phyloP scores from a whole-genome alignment of 2,888 invertebrate species.

The Campoplex capitator region DNA sequence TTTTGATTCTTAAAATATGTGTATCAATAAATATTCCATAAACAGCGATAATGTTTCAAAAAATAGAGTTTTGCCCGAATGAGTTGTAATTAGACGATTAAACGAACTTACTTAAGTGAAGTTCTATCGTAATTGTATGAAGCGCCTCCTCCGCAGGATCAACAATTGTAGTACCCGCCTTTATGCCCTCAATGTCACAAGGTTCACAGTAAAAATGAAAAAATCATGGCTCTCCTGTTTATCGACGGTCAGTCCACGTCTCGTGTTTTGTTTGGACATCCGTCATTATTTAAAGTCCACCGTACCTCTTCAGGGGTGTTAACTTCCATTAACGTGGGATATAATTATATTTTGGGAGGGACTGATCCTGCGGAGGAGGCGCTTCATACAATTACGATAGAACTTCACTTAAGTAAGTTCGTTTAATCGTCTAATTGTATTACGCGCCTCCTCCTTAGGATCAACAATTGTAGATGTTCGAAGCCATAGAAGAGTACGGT shows the following conservation, averaged over 20 bases:
- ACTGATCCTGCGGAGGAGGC: conserved; percentile 38
- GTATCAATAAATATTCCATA: too few species aligned
- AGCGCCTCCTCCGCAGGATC: too few species aligned
- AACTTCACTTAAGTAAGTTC: conserved; percentile 26
- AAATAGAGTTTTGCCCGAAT: not conserved
- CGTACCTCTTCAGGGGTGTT: not conserved
- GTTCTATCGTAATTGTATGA: too few species aligned
- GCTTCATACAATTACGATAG: conserved; percentile 28
- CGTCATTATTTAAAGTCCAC: not conserved
- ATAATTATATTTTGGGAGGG: conserved; percentile 16
- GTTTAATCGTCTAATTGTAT: conserved; percentile 43
- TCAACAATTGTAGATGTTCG: conserved; percentile 34
- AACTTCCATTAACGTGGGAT: not conserved
- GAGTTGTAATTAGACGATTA: too few species aligned
- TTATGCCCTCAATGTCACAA: too few species aligned
- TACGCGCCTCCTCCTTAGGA: conserved; percentile 45
- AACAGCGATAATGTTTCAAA: not conserved
- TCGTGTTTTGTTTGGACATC: too few species aligned
- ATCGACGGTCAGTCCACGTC: too few species aligned
- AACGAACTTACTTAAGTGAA: too few species aligned
- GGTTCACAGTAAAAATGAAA: too few species aligned
- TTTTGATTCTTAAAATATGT: too few species aligned
- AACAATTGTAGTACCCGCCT: too few species aligned
- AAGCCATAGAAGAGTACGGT: conserved; percentile 18
- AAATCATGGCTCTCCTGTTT: too few species aligned